Percentiles rank a stretch among this genome's conserved stretches.
Evolutionary conservation across 2,888 invertebrate species (phyloP).

Genomic region (Aporophyla lueneburgensis): DNA sequence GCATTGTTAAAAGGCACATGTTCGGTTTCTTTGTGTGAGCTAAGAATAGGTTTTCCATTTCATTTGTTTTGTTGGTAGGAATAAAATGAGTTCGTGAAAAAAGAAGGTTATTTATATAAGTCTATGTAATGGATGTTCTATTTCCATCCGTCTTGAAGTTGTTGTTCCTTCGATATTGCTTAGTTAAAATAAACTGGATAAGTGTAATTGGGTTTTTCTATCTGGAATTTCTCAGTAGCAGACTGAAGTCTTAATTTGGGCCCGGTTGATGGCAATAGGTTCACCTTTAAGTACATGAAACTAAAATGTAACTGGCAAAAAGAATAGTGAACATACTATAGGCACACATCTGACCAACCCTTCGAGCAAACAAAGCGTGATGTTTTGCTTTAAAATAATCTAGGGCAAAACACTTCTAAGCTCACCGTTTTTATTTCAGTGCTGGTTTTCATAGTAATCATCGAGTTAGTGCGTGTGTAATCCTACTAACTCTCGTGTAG

Average conservation of each 20-base stretch:
- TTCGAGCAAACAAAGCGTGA: too few relatives aligned
- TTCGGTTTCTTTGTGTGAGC: conserved; percentile 37
- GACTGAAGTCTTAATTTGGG: too few relatives aligned
- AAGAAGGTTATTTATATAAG: not conserved
- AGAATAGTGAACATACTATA: not conserved
- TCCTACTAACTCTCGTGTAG: too few relatives aligned
- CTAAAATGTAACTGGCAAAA: too few relatives aligned
- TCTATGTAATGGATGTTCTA: not conserved
- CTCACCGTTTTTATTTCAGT: not conserved
- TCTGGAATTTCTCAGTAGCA: not conserved
- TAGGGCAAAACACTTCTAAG: not conserved
- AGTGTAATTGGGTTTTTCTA: not conserved
- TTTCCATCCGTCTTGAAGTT: not conserved
- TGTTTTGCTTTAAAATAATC: not conserved
- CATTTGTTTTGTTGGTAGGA: conserved; percentile 37
- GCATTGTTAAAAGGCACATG: conserved; percentile 40
- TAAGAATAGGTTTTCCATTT: conserved; percentile 39
- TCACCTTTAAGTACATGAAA: too few relatives aligned
- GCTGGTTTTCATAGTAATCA: too few relatives aligned
- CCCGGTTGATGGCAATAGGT: too few relatives aligned
- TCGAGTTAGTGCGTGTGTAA: too few relatives aligned
- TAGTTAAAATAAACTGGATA: not conserved
- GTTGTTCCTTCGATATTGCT: too few relatives aligned
- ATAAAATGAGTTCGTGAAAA: conserved; percentile 12
- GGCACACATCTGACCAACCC: too few relatives aligned